These are phyloP conservation scores for Oncorhynchus masou DNA, from an alignment of 2,113 vertebrate genomes.

Conservation along the genomic window DNA sequence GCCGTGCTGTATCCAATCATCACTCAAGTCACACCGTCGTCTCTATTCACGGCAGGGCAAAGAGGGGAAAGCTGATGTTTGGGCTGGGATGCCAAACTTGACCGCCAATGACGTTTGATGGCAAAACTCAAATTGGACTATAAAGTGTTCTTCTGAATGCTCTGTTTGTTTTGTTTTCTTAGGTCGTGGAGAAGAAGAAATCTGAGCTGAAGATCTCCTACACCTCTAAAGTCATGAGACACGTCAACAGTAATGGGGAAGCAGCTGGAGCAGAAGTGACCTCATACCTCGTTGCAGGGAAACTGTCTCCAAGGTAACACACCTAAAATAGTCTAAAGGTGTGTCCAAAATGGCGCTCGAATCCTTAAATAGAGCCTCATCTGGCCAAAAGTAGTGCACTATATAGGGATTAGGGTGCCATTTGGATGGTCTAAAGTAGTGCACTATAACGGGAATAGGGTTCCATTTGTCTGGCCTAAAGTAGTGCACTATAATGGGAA, in stretches of 20 bases:
- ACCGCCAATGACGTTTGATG: too few species aligned
- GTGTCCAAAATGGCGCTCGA: not conserved
- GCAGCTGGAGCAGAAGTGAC: slow-evolving; percentile 40
- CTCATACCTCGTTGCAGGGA: slow-evolving; percentile 44
- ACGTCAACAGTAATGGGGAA: slow-evolving; percentile 16
- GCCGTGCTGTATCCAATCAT: not conserved
- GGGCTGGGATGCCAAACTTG: too few species aligned
- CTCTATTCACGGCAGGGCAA: not conserved
- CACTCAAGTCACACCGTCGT: not conserved
- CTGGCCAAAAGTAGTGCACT: too few species aligned
- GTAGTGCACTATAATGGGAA: too few species aligned
- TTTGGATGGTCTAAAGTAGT: too few species aligned
- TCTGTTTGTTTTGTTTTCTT: not conserved
- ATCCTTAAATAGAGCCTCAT: too few species aligned
- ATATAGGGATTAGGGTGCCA: too few species aligned
- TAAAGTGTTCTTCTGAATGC: not conserved
- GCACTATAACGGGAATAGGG: too few species aligned
- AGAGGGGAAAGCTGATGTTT: too few species aligned
- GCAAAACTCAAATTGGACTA: too few species aligned
- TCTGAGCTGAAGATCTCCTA: slow-evolving; percentile 43
- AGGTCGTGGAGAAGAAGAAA: slow-evolving; percentile 40
- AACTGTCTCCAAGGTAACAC: slow-evolving; percentile 46
- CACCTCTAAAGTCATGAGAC: slow-evolving; percentile 48
- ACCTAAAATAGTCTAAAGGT: not conserved
- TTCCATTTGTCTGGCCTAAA: too few species aligned